Evolutionary conservation across 2,113 vertebrate species (phyloP).

Genomic region (Orcinus orca): DNA sequence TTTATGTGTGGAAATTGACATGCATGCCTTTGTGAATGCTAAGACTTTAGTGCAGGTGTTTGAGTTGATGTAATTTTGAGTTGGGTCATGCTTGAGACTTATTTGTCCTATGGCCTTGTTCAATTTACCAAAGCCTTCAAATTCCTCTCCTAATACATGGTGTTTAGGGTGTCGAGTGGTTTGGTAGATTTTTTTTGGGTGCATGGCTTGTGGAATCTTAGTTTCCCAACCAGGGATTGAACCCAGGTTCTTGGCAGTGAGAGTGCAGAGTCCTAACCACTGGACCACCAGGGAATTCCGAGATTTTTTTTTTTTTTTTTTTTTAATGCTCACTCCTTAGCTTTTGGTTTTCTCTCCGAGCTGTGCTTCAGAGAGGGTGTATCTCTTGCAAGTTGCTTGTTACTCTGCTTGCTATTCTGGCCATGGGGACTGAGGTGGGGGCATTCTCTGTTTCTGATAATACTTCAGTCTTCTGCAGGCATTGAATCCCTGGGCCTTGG

Average conservation of each 20-base stretch:
- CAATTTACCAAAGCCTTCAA: neutral
- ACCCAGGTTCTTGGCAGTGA: neutral
- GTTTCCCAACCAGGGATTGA: neutral
- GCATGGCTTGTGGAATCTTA: neutral
- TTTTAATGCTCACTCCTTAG: neutral
- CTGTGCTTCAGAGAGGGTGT: neutral
- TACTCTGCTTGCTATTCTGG: neutral
- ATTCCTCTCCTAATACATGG: neutral
- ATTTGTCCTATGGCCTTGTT: neutral
- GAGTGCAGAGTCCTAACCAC: neutral
- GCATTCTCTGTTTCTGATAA: neutral
- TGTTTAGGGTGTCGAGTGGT: neutral
- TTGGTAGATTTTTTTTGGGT: neutral
- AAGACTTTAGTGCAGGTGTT: neutral
- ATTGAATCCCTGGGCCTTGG: neutral
- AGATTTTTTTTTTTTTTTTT: neutral
- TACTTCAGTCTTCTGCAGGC: neutral
- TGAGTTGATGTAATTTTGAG: neutral
- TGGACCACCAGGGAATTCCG: neutral
- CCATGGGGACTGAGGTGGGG: neutral
- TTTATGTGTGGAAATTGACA: neutral
- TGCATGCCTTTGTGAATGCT: constrained; percentile 7
- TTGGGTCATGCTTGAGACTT: neutral
- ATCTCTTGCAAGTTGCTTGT: neutral
- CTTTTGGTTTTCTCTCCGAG: neutral